phyloP scores from a whole-genome alignment of 2,113 vertebrate genomes.

The Festucalex cinctus region DNA sequence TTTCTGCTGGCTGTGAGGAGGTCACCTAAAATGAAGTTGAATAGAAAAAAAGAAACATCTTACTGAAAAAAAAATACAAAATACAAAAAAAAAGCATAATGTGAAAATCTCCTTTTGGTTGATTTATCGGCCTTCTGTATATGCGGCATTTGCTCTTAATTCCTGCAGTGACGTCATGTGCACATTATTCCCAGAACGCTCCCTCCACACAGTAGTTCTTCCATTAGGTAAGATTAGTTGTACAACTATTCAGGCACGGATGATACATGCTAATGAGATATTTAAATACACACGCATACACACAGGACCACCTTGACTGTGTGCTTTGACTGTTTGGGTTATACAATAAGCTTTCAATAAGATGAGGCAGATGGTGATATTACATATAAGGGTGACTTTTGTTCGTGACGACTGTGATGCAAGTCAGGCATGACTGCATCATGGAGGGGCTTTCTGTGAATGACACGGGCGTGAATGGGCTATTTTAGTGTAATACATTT shows the following conservation, averaged over 20 bases:
- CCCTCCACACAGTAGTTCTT: too few species aligned
- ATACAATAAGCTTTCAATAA: slow-evolving; percentile 8
- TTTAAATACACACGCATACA: not conserved
- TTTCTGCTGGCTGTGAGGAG: not conserved
- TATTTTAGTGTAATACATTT: slow-evolving; percentile 42
- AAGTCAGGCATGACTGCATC: too few species aligned
- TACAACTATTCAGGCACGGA: slow-evolving; percentile 3
- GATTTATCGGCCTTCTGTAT: not conserved
- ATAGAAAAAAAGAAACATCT: too few species aligned
- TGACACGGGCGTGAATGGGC: slow-evolving; percentile 3
- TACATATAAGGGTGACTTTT: not conserved
- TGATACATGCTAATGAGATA: not conserved
- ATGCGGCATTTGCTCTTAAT: not conserved
- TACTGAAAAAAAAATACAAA: not conserved
- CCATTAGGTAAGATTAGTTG: slow-evolving; percentile 10
- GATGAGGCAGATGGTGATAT: slow-evolving; percentile 12
- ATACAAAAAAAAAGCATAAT: too few species aligned
- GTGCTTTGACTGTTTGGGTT: not conserved
- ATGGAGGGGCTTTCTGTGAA: not conserved
- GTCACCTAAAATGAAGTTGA: too few species aligned
- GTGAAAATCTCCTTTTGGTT: not conserved
- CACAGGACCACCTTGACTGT: not conserved
- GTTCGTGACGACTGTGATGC: not conserved
- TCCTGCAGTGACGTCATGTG: not conserved
- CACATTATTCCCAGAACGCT: not conserved